phyloP scores from a whole-genome alignment of 2,888 invertebrate genomes.

The Lasioglossum pauxillum region DNA sequence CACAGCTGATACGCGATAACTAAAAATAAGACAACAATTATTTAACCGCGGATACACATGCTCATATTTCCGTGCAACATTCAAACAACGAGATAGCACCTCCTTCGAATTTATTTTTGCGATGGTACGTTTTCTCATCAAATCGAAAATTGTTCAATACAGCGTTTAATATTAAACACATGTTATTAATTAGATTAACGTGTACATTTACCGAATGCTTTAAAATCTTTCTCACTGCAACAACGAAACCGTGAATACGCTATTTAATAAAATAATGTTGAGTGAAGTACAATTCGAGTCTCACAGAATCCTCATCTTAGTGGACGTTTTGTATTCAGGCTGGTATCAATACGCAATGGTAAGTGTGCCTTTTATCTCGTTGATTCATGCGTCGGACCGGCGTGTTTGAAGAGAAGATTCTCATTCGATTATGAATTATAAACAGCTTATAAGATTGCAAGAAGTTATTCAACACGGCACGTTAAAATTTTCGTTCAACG shows the following conservation, averaged over 20 bases:
- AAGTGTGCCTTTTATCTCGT: slow-evolving; percentile 11
- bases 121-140: background rate
- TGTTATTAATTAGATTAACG: no score
- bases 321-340: background rate
- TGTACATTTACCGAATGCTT: no score
- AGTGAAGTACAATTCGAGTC: background rate
- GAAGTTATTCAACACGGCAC: background rate
- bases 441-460: background rate
- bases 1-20: background rate
- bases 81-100: background rate
- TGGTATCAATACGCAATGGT: background rate
- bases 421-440: background rate
- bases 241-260: no score
- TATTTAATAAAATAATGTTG: background rate
- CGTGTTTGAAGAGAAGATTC: slow-evolving; percentile 4
- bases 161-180: no score
- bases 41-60: background rate
- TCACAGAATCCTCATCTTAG: background rate
- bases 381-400: slow-evolving; percentile 2
- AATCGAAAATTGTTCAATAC: background rate
- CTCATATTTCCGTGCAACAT: background rate
- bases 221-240: no score
- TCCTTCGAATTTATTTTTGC: background rate
- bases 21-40: slow-evolving; percentile 14
- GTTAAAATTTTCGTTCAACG: background rate